Conservation (phyloP, 2,888 invertebrate genomes). For the Lacanobia wlatinum region DNA sequence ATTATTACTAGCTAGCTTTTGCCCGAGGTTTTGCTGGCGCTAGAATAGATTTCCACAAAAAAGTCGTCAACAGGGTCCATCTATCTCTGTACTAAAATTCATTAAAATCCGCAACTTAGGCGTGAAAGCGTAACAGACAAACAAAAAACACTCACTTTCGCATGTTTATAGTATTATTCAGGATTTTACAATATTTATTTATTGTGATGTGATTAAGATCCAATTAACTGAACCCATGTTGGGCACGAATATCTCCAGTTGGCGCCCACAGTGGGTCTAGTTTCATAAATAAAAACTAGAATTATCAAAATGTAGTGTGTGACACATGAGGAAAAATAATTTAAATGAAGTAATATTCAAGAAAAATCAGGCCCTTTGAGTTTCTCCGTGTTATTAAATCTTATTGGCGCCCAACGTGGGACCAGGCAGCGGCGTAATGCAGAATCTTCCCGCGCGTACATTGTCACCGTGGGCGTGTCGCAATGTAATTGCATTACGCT, state of each 20-base stretch:
- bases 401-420: constrained; percentile 49
- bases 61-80: too few species aligned
- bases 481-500: constrained; percentile 75
- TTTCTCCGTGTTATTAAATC: constrained; percentile 29
- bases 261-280: background rate
- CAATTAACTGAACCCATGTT: background rate
- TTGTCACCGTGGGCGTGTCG: constrained; percentile 63
- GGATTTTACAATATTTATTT: too few species aligned
- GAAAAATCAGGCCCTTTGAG: background rate
- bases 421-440: constrained; percentile 26
- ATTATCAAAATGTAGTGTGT: background rate
- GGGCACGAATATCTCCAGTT: background rate
- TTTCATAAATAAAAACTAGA: background rate
- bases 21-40: too few species aligned
- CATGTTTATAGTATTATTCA: too few species aligned
- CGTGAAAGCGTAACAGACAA: too few species aligned
- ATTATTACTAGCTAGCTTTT: too few species aligned
- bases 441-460: constrained; percentile 64
- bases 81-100: too few species aligned
- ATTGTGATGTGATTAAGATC: too few species aligned
- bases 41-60: too few species aligned
- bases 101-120: too few species aligned
- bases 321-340: background rate
- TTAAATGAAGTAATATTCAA: background rate
- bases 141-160: too few species aligned